A percentile compares a stretch with the other conserved stretches of the same genome.
Conservation (phyloP, 2,113 vertebrate genomes). For the Theristicus caerulescens region DNA sequence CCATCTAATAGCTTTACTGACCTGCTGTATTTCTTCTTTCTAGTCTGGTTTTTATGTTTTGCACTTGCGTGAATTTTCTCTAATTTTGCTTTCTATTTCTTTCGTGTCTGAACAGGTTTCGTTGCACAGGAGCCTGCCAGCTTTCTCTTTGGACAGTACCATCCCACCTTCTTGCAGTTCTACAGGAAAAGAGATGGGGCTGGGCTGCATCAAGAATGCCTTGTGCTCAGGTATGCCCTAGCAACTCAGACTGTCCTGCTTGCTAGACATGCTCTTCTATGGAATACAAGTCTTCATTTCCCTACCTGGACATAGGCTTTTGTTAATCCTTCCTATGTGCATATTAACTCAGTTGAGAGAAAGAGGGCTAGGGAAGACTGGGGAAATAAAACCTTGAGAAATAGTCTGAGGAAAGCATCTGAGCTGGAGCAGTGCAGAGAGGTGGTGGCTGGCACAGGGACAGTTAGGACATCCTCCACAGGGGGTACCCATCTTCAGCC, state of each 20-base stretch:
- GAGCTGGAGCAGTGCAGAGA: neutral
- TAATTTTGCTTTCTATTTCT: neutral
- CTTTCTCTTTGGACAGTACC: neutral
- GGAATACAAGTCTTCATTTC: neutral
- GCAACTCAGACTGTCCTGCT: neutral
- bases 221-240: neutral
- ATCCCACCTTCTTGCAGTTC: neutral
- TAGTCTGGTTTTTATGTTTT: neutral
- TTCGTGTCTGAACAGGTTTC: neutral
- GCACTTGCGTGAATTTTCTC: neutral
- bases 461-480: neutral
- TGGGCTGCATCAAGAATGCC: neutral
- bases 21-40: neutral
- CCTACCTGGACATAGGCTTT: neutral
- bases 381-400: neutral
- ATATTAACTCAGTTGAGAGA: neutral
- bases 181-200: neutral
- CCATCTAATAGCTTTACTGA: neutral
- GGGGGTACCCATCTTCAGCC: neutral
- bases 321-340: neutral
- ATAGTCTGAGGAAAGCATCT: neutral
- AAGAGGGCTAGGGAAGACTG: neutral
- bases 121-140: neutral
- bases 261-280: neutral
- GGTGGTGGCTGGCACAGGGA: neutral